phyloP scores from a whole-genome alignment of 2,797 vertebrate genomes.

The Myioborus melanocephalus region DNA sequence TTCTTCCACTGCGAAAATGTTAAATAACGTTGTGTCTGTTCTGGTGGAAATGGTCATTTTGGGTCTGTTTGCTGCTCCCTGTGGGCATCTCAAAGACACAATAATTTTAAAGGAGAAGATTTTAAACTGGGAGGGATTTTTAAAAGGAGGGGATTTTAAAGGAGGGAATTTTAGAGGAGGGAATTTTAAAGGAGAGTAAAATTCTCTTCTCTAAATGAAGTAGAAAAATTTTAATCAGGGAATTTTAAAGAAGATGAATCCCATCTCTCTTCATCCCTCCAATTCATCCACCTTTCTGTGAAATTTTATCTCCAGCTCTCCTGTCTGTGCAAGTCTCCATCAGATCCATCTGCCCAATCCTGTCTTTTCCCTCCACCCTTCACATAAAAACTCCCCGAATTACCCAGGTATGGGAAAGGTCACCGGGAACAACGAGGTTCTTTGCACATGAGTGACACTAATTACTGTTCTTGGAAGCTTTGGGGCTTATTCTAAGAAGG shows the following conservation, averaged over 20 bases:
- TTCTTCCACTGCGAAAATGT: not conserved
- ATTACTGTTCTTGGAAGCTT: not conserved
- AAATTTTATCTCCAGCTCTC: not conserved
- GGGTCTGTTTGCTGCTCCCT: not conserved
- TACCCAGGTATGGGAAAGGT: not conserved
- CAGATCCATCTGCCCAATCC: not conserved
- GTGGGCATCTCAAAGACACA: not conserved
- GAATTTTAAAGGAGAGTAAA: not conserved
- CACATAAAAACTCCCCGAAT: not conserved
- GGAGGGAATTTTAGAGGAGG: not conserved
- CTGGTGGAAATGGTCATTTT: not conserved
- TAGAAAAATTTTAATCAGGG: not conserved
- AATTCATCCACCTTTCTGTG: not conserved
- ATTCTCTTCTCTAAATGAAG: not conserved
- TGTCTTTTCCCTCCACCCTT: not conserved
- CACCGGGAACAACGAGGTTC: rapidly evolving
- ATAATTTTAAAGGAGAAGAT: no score
- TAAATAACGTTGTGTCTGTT: rapidly evolving
- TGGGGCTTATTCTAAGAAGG: not conserved
- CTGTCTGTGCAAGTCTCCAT: not conserved
- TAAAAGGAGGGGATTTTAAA: not conserved
- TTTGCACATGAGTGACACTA: not conserved
- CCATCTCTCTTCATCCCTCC: no score
- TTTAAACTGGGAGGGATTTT: not conserved
- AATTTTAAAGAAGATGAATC: not conserved